Percentiles rank a stretch among this genome's conserved stretches.
Evolutionary conservation across 2,797 vertebrate species (phyloP).

Genomic region (Garrulus glandarius): DNA sequence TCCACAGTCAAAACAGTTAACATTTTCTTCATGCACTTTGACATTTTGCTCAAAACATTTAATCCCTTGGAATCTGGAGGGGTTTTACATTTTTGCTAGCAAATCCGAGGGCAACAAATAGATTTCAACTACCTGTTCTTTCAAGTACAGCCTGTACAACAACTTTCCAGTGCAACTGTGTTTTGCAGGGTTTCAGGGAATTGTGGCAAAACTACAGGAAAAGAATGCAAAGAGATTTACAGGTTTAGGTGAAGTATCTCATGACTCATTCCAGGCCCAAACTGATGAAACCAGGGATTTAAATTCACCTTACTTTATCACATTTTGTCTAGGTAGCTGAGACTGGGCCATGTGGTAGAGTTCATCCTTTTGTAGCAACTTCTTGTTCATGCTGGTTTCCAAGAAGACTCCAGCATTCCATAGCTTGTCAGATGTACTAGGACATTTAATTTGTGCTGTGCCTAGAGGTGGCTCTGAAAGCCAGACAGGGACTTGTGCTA

Average conservation of each 20-base stretch:
- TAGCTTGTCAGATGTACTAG: not conserved
- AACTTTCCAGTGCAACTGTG: not conserved
- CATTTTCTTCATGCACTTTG: too few species aligned
- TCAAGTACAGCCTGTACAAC: not conserved
- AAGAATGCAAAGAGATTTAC: not conserved
- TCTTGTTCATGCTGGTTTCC: not conserved
- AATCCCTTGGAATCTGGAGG: not conserved
- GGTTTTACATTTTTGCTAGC: not conserved
- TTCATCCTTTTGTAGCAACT: not conserved
- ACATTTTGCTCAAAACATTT: not conserved
- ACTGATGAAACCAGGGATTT: not conserved
- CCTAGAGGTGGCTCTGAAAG: conserved; percentile 11
- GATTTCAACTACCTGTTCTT: not conserved
- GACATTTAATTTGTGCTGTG: conserved; percentile 34
- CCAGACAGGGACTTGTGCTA: not conserved
- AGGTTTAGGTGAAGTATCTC: not conserved
- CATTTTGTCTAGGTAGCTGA: not conserved
- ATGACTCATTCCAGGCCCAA: not conserved
- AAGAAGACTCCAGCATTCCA: not conserved
- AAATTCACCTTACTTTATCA: not conserved
- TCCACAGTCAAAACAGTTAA: not conserved
- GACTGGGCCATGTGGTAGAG: not conserved
- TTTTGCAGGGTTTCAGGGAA: not conserved
- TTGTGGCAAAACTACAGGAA: not conserved
- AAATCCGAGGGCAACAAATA: not conserved